These are phyloP conservation scores for Zaprionus nigranus DNA, from an alignment of 1,140 invertebrate genomes.

Conservation along the genomic window DNA sequence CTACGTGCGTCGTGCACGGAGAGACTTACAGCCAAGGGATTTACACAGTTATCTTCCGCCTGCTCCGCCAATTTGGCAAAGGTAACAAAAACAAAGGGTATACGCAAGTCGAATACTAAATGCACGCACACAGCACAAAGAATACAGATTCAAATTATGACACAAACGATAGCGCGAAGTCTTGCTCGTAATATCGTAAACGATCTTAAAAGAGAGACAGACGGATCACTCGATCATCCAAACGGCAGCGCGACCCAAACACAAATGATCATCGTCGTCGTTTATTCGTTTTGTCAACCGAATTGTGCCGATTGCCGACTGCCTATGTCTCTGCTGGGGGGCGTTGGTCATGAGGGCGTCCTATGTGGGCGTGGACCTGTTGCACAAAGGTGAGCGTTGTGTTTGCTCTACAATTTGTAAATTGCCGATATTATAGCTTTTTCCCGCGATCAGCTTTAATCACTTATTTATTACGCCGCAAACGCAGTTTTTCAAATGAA, in stretches of 20 bases:
- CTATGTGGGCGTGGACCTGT: slow-evolving; percentile 7
- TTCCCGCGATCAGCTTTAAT: slow-evolving; percentile 48
- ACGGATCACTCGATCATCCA: slow-evolving; percentile 31
- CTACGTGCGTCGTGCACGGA: slow-evolving; percentile 9
- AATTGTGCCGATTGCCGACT: slow-evolving; percentile 27
- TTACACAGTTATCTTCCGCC: slow-evolving; percentile 46
- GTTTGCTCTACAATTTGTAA: background rate
- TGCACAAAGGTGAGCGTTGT: slow-evolving; percentile 21
- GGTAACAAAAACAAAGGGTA: background rate
- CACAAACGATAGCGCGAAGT: slow-evolving; percentile 5
- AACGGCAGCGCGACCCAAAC: slow-evolving; percentile 50
- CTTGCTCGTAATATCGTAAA: slow-evolving; percentile 2
- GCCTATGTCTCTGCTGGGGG: slow-evolving; percentile 18
- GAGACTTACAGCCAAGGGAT: slow-evolving; percentile 71
- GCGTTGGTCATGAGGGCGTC: no score
- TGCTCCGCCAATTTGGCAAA: slow-evolving; percentile 62
- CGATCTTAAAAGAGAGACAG: slow-evolving; percentile 12
- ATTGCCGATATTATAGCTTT: slow-evolving; percentile 8
- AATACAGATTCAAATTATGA: background rate
- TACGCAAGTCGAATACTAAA: background rate
- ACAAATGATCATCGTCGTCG: slow-evolving; percentile 51
- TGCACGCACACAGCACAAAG: background rate
- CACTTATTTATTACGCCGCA: slow-evolving; percentile 54
- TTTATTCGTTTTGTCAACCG: slow-evolving; percentile 47
- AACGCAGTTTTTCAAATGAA: slow-evolving; percentile 42